Percentiles rank a stretch among this genome's conserved stretches.
Evolutionary conservation across 2,113 vertebrate species (phyloP).

Genomic region (Alligator sinensis): DNA sequence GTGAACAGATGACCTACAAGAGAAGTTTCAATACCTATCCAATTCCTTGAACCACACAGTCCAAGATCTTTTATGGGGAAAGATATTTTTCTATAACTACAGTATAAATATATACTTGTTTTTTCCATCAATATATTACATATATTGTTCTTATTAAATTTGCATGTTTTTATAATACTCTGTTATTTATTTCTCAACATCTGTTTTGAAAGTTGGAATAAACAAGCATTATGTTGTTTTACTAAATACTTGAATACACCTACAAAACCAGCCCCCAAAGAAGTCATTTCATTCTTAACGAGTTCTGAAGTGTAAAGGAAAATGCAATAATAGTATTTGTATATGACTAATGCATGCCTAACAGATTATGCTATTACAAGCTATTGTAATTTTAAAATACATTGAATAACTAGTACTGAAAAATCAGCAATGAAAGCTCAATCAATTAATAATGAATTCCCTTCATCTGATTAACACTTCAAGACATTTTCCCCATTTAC

Average conservation of each 20-base stretch:
- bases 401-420: neutral
- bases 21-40: neutral
- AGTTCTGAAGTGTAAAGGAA: neutral
- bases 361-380: neutral
- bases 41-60: neutral
- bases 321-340: neutral
- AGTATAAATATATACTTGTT: neutral
- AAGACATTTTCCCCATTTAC: neutral
- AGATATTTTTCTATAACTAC: neutral
- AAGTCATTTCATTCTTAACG: constrained; percentile 4
- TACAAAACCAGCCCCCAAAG: neutral
- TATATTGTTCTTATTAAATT: fast-evolving
- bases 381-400: neutral
- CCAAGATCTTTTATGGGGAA: neutral
- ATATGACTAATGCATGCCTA: constrained; percentile 13
- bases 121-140: neutral
- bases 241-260: neutral
- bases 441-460: constrained; percentile 9
- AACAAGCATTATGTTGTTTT: neutral
- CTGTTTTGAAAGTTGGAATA: neutral
- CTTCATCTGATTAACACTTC: constrained; percentile 34
- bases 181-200: neutral
- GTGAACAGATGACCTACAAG: neutral
- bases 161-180: neutral
- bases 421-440: neutral